A percentile compares a stretch with the other conserved stretches of the same genome.
Evolutionary conservation across 2,888 invertebrate genomes (phyloP).

Genomic region (Synergus itoensis): DNA sequence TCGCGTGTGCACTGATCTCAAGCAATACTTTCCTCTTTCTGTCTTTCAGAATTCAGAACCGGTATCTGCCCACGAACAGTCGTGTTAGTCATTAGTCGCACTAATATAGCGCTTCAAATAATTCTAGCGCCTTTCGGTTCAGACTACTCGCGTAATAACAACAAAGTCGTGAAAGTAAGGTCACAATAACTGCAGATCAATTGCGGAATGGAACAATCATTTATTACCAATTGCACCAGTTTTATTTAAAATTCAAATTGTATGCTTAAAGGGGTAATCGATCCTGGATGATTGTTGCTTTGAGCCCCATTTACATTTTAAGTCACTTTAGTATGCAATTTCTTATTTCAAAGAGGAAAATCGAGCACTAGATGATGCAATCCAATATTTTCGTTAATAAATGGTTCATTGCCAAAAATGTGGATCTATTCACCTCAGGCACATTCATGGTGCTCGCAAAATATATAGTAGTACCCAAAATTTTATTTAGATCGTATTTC

Average conservation of each 20-base stretch:
- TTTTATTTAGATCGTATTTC: no score
- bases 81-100: conserved; percentile 74
- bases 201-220: conserved; percentile 19
- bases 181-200: conserved; percentile 2
- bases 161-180: conserved; percentile 33
- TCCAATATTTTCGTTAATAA: not conserved
- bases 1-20: conserved; percentile 33
- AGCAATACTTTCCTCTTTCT: not conserved
- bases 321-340: conserved; percentile 23
- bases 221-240: conserved; percentile 26
- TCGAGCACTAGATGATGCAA: not conserved
- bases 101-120: conserved; percentile 73
- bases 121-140: conserved; percentile 53
- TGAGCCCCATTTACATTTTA: conserved; percentile 14
- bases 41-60: conserved; percentile 63
- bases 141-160: conserved; percentile 15
- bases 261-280: conserved; percentile 8
- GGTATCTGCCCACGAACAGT: conserved; percentile 73
- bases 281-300: conserved; percentile 15
- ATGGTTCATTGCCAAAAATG: not conserved
- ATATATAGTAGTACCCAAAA: no score
- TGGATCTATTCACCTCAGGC: not conserved
- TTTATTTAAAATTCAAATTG: conserved; percentile 32
- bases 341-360: not conserved
- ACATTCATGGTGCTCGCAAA: no score